phyloP scores from a whole-genome alignment of 2,797 vertebrate genomes.

The Taeniopygia guttata region DNA sequence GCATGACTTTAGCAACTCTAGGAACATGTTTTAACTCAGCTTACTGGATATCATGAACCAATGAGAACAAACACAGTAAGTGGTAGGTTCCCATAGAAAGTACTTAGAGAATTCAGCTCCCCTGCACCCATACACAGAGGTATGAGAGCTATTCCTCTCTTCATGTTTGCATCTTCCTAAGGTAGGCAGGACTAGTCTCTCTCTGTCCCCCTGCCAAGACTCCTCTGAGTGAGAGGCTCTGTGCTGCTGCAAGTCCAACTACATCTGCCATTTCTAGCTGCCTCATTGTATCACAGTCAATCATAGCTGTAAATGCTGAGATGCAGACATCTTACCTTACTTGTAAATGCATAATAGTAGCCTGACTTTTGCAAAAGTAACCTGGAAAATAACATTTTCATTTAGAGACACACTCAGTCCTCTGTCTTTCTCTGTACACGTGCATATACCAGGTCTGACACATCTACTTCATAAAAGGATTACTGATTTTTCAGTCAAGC shows the following conservation, averaged over 20 bases:
- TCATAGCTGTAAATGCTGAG: neutral
- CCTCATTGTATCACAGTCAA: neutral
- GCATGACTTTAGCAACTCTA: neutral
- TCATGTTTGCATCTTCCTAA: neutral
- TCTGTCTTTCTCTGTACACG: neutral
- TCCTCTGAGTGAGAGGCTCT: neutral
- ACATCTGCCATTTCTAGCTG: neutral
- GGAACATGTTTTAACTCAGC: neutral
- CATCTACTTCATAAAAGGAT: neutral
- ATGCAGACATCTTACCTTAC: neutral
- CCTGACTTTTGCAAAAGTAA: neutral
- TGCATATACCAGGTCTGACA: neutral
- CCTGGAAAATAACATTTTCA: neutral
- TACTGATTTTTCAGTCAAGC: neutral
- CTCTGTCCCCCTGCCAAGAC: neutral
- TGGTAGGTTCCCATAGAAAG: neutral
- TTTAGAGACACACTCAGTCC: neutral
- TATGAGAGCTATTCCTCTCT: neutral
- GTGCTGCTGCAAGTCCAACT: neutral
- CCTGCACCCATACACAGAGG: neutral
- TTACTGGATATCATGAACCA: neutral
- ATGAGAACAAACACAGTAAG: accelerated
- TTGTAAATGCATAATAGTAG: neutral
- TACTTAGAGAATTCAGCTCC: neutral
- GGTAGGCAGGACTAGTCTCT: neutral